A percentile compares a stretch with the other conserved stretches of the same genome.
Evolutionary conservation across 2,888 invertebrate genomes (phyloP).

Genomic region (Dryococelus australis): DNA sequence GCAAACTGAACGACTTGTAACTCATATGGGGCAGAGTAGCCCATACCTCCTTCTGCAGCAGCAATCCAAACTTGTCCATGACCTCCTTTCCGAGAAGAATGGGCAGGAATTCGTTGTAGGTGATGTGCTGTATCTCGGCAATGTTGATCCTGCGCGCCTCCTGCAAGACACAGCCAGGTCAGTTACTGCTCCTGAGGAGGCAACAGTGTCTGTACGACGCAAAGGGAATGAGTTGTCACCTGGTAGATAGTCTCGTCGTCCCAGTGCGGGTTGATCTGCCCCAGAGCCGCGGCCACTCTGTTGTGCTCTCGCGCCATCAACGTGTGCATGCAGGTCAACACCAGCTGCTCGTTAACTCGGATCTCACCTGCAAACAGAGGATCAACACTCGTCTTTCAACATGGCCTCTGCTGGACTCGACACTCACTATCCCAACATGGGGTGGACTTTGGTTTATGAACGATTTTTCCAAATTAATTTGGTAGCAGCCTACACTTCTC

Average conservation of each 20-base stretch:
- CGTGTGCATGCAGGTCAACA: conserved; percentile 90
- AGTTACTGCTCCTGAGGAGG: neutral
- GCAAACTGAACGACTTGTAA: no score
- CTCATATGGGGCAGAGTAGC: no score
- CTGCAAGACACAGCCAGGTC: conserved; percentile 52
- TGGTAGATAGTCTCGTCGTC: conserved; percentile 92
- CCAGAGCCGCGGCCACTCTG: conserved; percentile 76
- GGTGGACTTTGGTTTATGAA: no score
- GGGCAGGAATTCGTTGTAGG: conserved; percentile 89
- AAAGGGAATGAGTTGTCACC: conserved; percentile 52
- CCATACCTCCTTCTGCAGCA: conserved; percentile 77
- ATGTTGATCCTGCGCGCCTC: conserved; percentile 85
- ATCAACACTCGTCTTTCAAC: conserved; percentile 51
- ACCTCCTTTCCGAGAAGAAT: conserved; percentile 88
- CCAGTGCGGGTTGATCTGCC: conserved; percentile 89
- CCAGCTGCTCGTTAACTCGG: conserved; percentile 90
- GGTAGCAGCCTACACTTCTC: no score
- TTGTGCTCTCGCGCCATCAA: conserved; percentile 92
- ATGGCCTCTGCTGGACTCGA: no score
- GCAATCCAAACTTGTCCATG: conserved; percentile 88
- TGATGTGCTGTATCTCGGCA: conserved; percentile 88
- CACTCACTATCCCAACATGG: no score
- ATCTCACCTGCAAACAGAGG: conserved; percentile 77
- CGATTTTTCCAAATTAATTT: no score
- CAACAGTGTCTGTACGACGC: neutral